Base-by-base conservation (phyloP, 30 jellyfish, hydroid and myxozoan species). In the Nemopilema nomurai region DNA sequence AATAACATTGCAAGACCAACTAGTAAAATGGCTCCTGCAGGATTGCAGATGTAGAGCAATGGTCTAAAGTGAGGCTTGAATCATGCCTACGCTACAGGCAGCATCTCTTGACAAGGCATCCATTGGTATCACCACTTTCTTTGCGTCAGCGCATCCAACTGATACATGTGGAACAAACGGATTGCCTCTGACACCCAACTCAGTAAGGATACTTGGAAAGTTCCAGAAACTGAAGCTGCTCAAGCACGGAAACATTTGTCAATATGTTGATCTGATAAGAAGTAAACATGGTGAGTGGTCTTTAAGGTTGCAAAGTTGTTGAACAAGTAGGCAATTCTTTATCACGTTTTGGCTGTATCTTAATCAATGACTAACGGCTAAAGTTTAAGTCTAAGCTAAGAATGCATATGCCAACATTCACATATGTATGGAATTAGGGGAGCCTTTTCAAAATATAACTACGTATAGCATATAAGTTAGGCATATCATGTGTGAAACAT, bases 131-230 rank as follows among this genome's bases (percentile, higher is more conserved):
- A 82, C 89, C 22, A 69, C 98, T 0, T 95, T 95, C 76, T 87
- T 90, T 30, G 99, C 99, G 25, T 85, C 97, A 16, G 95, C 97
- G 22, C 97, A 90, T 70, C 97, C 99, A 21, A 89, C 97, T 32
- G 99, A 87, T 82, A 90, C 97, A 21, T 95, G 99, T 75, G 99
- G 97, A 13, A 86, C 97, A 49, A 87, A 95, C 81, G 99, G 99
- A 0, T 78, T 95, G 30, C 99, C 99, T 16, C 53, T 95, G n/a
- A 95, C 99, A 23, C 99, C 99, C 51, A 90, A 90, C 71, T 95
- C 99, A 16, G 95, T 95, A 49, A 71, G 90, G 49, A 90, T 95
- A 3, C 82, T 74, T 20, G 99, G 99, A 30, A 77, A 92, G 64
- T 95, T 90, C 49, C 99, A 95, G 28, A 77, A 76, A 69, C 79